Conservation (phyloP, 2,797 vertebrate genomes). For the Xerus rutilus region DNA sequence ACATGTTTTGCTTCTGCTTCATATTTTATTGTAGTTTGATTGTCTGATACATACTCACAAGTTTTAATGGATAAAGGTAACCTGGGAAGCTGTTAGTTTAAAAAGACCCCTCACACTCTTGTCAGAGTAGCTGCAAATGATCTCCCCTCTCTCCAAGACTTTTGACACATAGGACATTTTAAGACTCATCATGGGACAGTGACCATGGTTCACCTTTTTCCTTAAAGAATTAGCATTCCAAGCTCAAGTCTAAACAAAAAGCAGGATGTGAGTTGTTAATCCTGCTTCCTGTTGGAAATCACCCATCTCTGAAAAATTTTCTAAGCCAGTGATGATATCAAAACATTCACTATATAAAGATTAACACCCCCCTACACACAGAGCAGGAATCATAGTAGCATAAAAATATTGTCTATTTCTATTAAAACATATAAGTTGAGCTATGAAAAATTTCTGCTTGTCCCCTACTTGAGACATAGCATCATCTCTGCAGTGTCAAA, state of each 20-base stretch:
- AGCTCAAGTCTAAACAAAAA: slow-evolving; percentile 54
- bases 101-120: neutral
- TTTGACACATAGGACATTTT: neutral
- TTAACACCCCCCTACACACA: too few relatives aligned
- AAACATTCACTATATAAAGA: slow-evolving; percentile 6
- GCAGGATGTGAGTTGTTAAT: neutral
- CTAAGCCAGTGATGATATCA: slow-evolving; percentile 44
- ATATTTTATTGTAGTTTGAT: neutral
- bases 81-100: neutral
- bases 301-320: slow-evolving; percentile 1
- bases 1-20: neutral
- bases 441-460: slow-evolving; percentile 65
- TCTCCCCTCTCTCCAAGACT: neutral
- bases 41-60: neutral
- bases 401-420: slow-evolving; percentile 39
- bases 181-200: neutral
- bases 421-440: slow-evolving; percentile 44
- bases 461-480: neutral
- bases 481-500: neutral
- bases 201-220: neutral
- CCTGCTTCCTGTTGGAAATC: slow-evolving; percentile 60
- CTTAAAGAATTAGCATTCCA: slow-evolving; percentile 54
- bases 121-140: neutral
- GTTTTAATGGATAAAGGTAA: neutral
- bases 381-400: slow-evolving; percentile 6